These are phyloP conservation scores for Nannoperca obscura DNA, from an alignment of 2,797 vertebrate species.

Conservation along the genomic window DNA sequence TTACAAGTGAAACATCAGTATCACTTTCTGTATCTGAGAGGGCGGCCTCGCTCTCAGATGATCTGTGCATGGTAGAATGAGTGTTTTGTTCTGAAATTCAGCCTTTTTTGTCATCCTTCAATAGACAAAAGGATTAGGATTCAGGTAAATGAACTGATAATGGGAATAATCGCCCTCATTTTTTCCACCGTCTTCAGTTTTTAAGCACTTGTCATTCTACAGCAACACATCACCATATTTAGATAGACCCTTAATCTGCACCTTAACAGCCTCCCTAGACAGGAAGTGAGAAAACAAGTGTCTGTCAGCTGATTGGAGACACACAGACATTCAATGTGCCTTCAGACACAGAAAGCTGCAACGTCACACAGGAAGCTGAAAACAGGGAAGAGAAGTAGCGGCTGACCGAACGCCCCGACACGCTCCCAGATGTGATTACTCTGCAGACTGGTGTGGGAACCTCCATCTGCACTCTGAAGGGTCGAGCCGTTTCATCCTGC, in stretches of 20 bases:
- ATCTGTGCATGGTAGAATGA: not conserved
- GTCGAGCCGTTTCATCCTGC: not conserved
- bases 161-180: not conserved
- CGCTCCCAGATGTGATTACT: constrained; percentile 40
- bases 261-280: constrained; percentile 5
- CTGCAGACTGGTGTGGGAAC: constrained; percentile 35
- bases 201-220: not conserved
- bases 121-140: not conserved
- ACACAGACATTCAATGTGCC: not conserved
- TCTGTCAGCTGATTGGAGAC: constrained; percentile 10
- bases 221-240: not conserved
- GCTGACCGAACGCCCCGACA: constrained; percentile 16
- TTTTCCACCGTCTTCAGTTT: not conserved
- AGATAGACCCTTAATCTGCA: not conserved
- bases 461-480: not conserved
- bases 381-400: constrained; percentile 46
- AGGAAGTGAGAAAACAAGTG: constrained; percentile 51
- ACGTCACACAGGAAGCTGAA: constrained; percentile 53
- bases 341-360: constrained; percentile 18
- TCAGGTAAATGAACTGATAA: not conserved
- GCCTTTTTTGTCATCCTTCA: not conserved
- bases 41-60: not conserved
- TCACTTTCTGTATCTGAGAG: not conserved
- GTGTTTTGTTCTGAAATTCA: not conserved
- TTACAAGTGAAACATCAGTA: not conserved